phyloP scores from a whole-genome alignment of 64 coral and sea anemone genomes.

The Astreopora myriophthalma region DNA sequence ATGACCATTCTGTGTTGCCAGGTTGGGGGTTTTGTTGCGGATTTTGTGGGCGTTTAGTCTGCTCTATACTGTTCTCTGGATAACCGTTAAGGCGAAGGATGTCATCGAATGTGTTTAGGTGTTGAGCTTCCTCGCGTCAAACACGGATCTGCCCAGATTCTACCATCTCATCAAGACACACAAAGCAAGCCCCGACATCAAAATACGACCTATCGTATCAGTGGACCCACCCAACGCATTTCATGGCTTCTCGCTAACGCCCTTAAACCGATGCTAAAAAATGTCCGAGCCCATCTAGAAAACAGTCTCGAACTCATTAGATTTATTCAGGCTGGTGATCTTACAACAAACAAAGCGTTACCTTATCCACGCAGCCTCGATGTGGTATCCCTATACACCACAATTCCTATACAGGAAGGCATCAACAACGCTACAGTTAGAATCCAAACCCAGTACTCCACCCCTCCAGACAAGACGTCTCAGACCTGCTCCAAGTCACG shows the following conservation, averaged over 20 bases:
- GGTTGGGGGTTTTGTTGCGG: background rate
- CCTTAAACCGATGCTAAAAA: constrained; percentile 17
- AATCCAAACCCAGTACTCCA: no score
- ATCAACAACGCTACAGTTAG: constrained; percentile 31
- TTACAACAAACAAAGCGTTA: background rate
- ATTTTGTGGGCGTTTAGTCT: background rate
- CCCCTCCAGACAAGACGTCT: constrained; percentile 2
- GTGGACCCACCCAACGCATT: constrained; percentile 35
- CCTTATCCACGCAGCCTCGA: background rate
- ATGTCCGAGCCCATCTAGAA: constrained; percentile 45
- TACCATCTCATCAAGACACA: constrained; percentile 62
- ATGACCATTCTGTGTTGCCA: constrained; percentile 36
- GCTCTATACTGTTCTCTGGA: background rate
- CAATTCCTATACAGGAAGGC: constrained; percentile 51
- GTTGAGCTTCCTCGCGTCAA: constrained; percentile 31
- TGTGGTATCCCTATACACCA: constrained; percentile 4
- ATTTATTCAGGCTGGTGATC: background rate
- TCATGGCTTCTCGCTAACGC: constrained; percentile 24
- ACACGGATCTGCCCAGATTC: constrained; percentile 23
- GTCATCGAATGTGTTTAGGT: constrained; percentile 12
- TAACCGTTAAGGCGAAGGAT: constrained; percentile 28
- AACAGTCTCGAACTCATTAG: constrained; percentile 34
- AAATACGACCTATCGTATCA: constrained; percentile 60
- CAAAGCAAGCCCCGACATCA: background rate
- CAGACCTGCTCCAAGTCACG: constrained; percentile 25